These are phyloP conservation scores for Chaetura pelagica DNA, from an alignment of 2,113 vertebrate genomes.

Conservation along the genomic window DNA sequence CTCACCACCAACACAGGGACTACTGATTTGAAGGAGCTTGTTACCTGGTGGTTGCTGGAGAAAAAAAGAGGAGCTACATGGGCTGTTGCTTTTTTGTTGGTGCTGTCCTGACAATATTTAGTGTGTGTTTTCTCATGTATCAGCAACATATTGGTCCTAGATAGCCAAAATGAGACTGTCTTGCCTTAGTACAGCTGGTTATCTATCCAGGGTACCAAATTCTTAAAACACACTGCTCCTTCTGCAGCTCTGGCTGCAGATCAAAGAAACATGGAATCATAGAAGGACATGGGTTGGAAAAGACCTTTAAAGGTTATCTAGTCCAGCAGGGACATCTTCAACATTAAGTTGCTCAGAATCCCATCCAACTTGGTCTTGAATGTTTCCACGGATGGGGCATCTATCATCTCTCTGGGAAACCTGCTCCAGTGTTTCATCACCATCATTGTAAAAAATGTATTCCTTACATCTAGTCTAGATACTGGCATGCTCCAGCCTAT, in stretches of 20 bases:
- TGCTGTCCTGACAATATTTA: neutral
- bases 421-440: too few relatives aligned
- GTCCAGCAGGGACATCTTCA: too few relatives aligned
- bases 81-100: neutral
- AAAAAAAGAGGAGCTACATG: neutral
- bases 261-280: too few relatives aligned
- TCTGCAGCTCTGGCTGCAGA: neutral
- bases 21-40: fast-evolving
- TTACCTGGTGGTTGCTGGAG: neutral
- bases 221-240: fast-evolving
- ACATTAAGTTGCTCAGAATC: too few relatives aligned
- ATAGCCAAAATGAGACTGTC: neutral
- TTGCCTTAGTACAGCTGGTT: neutral
- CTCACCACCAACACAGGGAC: neutral
- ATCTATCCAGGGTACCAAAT: neutral
- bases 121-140: neutral
- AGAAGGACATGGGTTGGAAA: too few relatives aligned
- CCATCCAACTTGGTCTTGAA: too few relatives aligned
- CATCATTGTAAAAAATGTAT: too few relatives aligned
- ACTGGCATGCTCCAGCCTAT: fast-evolving
- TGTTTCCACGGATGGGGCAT: too few relatives aligned
- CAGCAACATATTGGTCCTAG: neutral
- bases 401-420: too few relatives aligned
- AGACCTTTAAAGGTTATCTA: too few relatives aligned
- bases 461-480: too few relatives aligned